Evolutionary conservation across 2,888 invertebrate genomes (phyloP), one percentile per base, ranked within the genome.

Genomic region (Panorpa germanica): DNA sequence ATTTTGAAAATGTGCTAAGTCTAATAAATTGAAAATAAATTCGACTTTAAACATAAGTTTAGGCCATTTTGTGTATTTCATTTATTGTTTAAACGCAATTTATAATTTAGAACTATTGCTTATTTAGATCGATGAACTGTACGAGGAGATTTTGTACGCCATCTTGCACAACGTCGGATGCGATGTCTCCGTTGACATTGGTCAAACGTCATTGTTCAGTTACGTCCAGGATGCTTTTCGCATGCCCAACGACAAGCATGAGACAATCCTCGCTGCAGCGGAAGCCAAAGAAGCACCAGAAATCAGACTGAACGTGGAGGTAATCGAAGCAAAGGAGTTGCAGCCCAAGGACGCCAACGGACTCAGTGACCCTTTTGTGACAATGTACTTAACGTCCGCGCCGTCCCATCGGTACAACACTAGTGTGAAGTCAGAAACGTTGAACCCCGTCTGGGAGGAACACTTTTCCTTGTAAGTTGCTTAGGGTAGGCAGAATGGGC

Each of bases 341-440:
- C 63, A 69, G 36, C 72, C 85, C 12, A 85, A 85, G 53, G 86
- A 86, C 51, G 70, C 83, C 0, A 86, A 81, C 47, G 86, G 95
- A n/a, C 65, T 88, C 39, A 91, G 91, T 43, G 96, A 98, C 56
- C 96, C 96, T 1, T 98, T 91, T 52, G 93, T 95, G 33, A 93
- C 93, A 38, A 65, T 96, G 45, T 86, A 74, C 49, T 55, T 86
- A 39, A 71, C 75, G 48, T 81, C 81, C 2, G 69, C 73, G 36
- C 66, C 73, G 3, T 65, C 77, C 3, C 74, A 76, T 44, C 66
- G 81, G 35, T 83, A 81, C 46, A 85, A 82, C 41, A 90, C 95
- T 2, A 83, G 86, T 1, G 93, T 96, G 12, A 91, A 91, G 54
- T 65, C 76, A 9, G 70, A 69, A 41, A 93, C 93, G 1, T 62